phyloP scores from a whole-genome alignment of 2,113 vertebrate genomes.

The Xenopus borealis region DNA sequence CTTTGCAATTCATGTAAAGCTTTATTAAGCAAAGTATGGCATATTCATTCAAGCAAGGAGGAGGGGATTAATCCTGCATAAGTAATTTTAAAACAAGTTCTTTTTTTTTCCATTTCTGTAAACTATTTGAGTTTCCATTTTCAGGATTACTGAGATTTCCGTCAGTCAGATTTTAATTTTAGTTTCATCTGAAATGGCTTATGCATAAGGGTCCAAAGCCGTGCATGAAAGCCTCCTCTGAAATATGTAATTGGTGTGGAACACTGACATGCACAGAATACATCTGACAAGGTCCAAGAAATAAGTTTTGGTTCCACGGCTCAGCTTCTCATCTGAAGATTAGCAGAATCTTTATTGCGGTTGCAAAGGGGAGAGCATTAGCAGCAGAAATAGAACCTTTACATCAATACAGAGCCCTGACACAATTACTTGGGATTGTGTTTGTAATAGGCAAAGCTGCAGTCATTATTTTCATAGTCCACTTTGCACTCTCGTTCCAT shows the following conservation, averaged over 20 bases:
- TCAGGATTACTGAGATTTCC: conserved; percentile 81
- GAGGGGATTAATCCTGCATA: conserved; percentile 76
- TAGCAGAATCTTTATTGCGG: conserved; percentile 64
- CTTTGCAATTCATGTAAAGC: conserved; percentile 73
- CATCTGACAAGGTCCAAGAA: conserved; percentile 68
- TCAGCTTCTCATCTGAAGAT: conserved; percentile 70
- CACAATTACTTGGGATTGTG: background rate
- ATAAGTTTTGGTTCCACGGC: conserved; percentile 63
- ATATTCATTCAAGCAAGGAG: conserved; percentile 67
- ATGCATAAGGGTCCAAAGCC: conserved; percentile 69
- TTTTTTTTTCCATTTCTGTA: conserved; percentile 77
- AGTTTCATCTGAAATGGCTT: conserved; percentile 70
- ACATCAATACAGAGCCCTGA: conserved; percentile 16
- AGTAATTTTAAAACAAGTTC: conserved; percentile 77
- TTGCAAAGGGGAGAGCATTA: conserved; percentile 28
- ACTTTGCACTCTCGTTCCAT: background rate
- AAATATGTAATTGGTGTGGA: conserved; percentile 76
- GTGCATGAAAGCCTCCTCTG: conserved; percentile 73
- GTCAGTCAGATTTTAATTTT: conserved; percentile 78
- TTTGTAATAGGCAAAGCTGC: background rate
- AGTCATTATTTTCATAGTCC: background rate
- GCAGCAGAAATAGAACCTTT: conserved; percentile 29
- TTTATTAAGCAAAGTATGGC: conserved; percentile 73
- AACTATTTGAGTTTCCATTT: conserved; percentile 80
- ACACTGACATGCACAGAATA: conserved; percentile 71